Evolutionary conservation across 1,140 invertebrate species (phyloP).

Genomic region (Saccostrea cuccullata): DNA sequence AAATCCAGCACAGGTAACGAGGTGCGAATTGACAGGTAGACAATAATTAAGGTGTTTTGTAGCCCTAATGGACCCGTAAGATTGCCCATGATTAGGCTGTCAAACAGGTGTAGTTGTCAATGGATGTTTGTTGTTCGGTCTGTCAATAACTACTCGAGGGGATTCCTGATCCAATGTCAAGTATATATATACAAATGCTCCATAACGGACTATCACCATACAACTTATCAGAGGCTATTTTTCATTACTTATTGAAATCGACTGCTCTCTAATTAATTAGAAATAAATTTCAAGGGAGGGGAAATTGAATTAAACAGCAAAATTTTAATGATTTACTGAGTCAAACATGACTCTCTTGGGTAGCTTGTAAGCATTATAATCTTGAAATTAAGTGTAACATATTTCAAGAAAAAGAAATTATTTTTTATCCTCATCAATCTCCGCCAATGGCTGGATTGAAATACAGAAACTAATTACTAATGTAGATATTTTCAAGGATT

Average conservation of each 20-base stretch:
- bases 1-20: not conserved
- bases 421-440: too few species aligned
- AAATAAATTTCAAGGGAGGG: not conserved
- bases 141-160: conserved; percentile 11
- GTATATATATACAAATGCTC: not conserved
- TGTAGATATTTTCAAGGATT: too few species aligned
- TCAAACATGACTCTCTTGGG: too few species aligned
- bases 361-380: too few species aligned
- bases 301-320: too few species aligned
- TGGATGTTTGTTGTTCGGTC: not conserved
- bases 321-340: too few species aligned
- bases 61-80: conserved; percentile 20
- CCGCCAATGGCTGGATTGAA: too few species aligned
- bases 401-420: too few species aligned
- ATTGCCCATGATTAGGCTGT: conserved; percentile 11
- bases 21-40: conserved; percentile 24
- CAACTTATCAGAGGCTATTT: not conserved
- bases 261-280: not conserved
- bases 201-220: not conserved
- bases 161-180: not conserved
- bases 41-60: conserved; percentile 30
- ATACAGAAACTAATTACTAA: too few species aligned
- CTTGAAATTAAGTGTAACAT: too few species aligned
- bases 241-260: too few species aligned
- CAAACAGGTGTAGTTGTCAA: conserved; percentile 10